Evolutionary conservation across 2,797 vertebrate species (phyloP).

Genomic region (Tragelaphus oryx): DNA sequence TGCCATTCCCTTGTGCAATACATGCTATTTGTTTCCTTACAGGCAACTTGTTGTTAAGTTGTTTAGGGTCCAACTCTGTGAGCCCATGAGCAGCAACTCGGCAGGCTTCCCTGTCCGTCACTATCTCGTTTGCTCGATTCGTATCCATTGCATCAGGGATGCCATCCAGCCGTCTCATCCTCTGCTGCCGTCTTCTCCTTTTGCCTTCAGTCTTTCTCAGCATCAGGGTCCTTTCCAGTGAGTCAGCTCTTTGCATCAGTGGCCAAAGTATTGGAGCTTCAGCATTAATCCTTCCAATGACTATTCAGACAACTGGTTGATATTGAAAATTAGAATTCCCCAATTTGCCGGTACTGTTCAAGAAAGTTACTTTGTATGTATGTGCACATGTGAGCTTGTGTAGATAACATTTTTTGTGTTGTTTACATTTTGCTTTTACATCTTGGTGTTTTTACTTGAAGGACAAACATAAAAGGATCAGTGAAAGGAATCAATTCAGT

Average conservation of each 20-base stretch:
- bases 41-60: neutral
- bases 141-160: neutral
- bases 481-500: neutral
- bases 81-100: neutral
- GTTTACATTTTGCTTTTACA: neutral
- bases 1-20: slow-evolving; percentile 2
- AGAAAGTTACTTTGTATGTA: neutral
- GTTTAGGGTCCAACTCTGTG: neutral
- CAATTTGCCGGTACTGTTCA: neutral
- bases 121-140: neutral
- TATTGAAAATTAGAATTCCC: neutral
- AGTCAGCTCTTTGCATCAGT: neutral
- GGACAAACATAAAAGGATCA: accelerated
- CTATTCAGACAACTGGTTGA: neutral
- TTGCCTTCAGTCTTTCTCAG: neutral
- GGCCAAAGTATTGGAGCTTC: neutral
- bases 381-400: accelerated
- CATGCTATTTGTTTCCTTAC: neutral
- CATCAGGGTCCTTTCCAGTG: neutral
- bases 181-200: neutral
- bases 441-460: neutral
- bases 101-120: neutral
- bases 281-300: neutral
- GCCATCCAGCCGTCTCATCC: neutral
- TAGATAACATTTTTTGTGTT: neutral